Evolutionary conservation across 2,797 vertebrate species (phyloP).

Genomic region (Margarornis squamiger): DNA sequence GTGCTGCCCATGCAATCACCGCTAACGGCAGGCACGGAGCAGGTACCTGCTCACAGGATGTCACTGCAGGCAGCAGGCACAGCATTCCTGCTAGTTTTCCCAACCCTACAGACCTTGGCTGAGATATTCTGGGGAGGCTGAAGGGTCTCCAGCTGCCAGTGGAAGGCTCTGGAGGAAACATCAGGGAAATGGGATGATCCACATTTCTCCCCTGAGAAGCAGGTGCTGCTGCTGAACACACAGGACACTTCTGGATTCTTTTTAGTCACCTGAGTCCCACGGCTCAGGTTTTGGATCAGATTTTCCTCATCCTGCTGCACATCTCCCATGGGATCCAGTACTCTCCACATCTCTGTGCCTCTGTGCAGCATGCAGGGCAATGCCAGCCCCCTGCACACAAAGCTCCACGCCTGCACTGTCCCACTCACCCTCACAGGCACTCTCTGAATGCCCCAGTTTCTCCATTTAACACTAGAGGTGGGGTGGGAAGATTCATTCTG

Average conservation of each 20-base stretch:
- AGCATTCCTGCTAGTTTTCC: not conserved
- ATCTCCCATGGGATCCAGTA: accelerated
- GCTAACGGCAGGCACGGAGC: not conserved
- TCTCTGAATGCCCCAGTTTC: not conserved
- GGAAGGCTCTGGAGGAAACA: not conserved
- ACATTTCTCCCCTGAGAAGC: not conserved
- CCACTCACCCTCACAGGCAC: not conserved
- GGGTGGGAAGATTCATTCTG: accelerated
- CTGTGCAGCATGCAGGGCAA: not conserved
- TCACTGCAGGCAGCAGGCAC: not conserved
- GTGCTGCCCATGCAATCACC: conserved; percentile 39
- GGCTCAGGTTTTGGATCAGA: not conserved
- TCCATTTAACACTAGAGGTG: not conserved
- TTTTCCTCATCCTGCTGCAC: not conserved
- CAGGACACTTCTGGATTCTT: not conserved
- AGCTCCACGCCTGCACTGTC: not conserved
- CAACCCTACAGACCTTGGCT: not conserved
- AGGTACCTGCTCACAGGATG: not conserved
- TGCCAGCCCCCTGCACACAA: not conserved
- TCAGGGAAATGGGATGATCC: not conserved
- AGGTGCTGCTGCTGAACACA: not conserved
- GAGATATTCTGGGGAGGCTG: not conserved
- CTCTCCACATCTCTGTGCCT: not conserved
- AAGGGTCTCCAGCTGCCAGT: not conserved
- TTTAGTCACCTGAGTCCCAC: accelerated